A percentile compares a stretch with the other conserved stretches of the same genome.
Conservation (phyloP, 2,113 vertebrate species). For the Philantomba maxwellii region DNA sequence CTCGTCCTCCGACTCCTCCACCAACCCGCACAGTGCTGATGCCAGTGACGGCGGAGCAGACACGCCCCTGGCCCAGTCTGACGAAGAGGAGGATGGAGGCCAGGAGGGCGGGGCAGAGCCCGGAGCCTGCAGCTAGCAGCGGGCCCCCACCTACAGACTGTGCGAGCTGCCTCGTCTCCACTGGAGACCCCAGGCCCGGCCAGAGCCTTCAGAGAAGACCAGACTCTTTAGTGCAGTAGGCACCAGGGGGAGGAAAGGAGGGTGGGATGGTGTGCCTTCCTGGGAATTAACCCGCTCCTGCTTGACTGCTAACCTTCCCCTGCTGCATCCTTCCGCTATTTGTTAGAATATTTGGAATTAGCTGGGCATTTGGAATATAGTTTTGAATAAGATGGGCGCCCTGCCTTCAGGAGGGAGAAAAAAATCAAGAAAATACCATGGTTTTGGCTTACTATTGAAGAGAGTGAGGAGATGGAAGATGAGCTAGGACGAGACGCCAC, state of each 20-base stretch:
- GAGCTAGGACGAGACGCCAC: not conserved
- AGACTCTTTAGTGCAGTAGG: slow-evolving; percentile 52
- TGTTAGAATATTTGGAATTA: not conserved
- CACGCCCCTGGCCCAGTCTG: slow-evolving; percentile 90
- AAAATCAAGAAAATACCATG: not conserved
- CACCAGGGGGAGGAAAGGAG: not conserved
- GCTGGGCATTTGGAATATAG: not conserved
- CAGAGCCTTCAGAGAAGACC: slow-evolving; percentile 8
- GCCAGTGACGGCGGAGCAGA: slow-evolving; percentile 83
- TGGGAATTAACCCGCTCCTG: slow-evolving; percentile 69
- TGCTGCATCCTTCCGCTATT: slow-evolving; percentile 48
- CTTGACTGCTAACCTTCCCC: slow-evolving; percentile 75
- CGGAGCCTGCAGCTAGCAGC: slow-evolving; percentile 77
- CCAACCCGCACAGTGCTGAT: slow-evolving; percentile 86
- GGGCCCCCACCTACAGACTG: slow-evolving; percentile 44
- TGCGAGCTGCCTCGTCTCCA: slow-evolving; percentile 16
- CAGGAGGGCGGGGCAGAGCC: slow-evolving; percentile 85
- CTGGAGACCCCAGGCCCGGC: not conserved
- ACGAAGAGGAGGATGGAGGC: slow-evolving; percentile 89
- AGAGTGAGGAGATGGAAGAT: not conserved
- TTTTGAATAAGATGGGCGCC: not conserved
- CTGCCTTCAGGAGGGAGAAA: not conserved
- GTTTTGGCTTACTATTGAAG: not conserved
- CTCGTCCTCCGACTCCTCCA: slow-evolving; percentile 85
- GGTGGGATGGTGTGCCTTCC: slow-evolving; percentile 48